Percentiles rank a stretch among this genome's conserved stretches.
Conservation (phyloP, 1,140 invertebrate genomes). For the Aphelenchoides fujianensis region DNA sequence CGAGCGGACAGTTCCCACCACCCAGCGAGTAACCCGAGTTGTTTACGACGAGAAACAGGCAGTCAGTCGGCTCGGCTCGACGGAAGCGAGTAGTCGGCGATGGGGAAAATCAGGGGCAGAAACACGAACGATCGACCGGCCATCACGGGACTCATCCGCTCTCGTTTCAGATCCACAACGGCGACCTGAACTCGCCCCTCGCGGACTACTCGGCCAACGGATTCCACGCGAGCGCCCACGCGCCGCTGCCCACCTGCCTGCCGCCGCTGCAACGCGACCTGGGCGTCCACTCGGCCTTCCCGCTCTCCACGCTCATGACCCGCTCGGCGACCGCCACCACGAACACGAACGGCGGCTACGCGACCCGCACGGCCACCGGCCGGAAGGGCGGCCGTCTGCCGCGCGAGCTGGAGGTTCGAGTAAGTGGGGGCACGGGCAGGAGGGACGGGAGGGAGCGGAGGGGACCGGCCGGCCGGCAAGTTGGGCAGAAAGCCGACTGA, state of each 20-base stretch:
- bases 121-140: too few species aligned
- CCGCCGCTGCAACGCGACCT: background rate
- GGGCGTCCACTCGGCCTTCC: background rate
- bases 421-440: background rate
- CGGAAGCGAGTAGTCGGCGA: too few species aligned
- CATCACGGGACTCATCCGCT: background rate
- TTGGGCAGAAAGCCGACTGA: background rate
- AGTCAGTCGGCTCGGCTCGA: too few species aligned
- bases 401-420: background rate
- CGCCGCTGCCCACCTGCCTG: background rate
- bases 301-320: background rate
- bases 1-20: too few species aligned
- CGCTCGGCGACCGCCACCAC: background rate
- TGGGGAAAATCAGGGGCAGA: too few species aligned
- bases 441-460: background rate
- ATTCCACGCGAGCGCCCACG: background rate
- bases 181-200: background rate
- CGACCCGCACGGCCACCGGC: background rate
- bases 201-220: background rate
- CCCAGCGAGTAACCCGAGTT: too few species aligned
- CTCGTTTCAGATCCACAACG: conserved; percentile 5
- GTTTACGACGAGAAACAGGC: too few species aligned
- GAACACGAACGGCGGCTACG: background rate
- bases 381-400: background rate
- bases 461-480: background rate